These are phyloP conservation scores for Bombylius major DNA, from an alignment of 2,888 invertebrate species.

Conservation along the genomic window DNA sequence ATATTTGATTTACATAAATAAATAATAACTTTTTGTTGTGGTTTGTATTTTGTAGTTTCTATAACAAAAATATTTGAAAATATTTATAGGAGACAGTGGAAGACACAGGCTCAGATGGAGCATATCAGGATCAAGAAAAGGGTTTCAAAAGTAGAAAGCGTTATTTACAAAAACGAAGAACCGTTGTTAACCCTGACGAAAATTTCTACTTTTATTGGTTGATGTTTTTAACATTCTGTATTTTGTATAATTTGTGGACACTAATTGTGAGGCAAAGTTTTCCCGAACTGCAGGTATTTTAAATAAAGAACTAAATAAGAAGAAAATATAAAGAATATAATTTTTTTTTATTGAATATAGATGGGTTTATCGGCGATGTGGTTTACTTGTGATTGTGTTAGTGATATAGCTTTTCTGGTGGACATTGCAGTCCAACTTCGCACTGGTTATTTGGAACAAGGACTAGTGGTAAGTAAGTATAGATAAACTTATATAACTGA, in stretches of 20 bases:
- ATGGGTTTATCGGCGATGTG: conserved; percentile 60
- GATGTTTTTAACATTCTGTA: conserved; percentile 74
- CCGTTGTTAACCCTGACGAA: conserved; percentile 89
- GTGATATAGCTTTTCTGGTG: conserved; percentile 74
- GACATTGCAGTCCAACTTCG: conserved; percentile 86
- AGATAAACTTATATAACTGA: background rate
- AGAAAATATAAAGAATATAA: background rate
- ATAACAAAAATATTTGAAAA: too few species aligned
- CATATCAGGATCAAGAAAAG: conserved; percentile 45
- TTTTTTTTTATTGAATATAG: conserved; percentile 14
- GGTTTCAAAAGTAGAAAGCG: conserved; percentile 49
- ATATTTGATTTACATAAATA: too few species aligned
- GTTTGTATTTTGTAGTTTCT: too few species aligned
- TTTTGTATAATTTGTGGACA: conserved; percentile 92
- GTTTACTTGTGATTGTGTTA: conserved; percentile 70
- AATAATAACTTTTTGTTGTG: too few species aligned
- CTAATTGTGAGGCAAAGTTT: conserved; percentile 89
- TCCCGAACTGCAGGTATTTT: conserved; percentile 64
- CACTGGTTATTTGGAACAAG: conserved; percentile 90
- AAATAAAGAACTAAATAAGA: background rate
- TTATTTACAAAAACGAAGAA: conserved; percentile 57
- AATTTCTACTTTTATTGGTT: conserved; percentile 95
- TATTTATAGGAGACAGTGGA: conserved; percentile 43
- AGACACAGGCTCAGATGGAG: conserved; percentile 59
- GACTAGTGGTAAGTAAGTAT: conserved; percentile 59